Conservation (phyloP, 1,140 invertebrate genomes). For the Maconellicoccus hirsutus region DNA sequence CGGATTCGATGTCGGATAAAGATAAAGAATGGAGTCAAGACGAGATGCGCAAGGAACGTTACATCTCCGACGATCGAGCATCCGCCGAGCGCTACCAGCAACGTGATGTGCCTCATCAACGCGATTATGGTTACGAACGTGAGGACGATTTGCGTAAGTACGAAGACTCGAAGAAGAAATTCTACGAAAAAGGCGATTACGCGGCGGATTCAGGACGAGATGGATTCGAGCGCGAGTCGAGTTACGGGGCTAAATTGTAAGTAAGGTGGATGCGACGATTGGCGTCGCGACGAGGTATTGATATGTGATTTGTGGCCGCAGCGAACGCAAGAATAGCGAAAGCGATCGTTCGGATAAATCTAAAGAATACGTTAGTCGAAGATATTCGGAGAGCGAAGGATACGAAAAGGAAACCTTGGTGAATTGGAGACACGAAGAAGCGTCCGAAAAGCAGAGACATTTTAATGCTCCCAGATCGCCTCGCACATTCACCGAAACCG, state of each 20-base stretch:
- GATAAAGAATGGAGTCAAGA: slow-evolving; percentile 35
- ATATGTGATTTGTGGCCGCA: slow-evolving; percentile 2
- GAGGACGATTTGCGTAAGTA: slow-evolving; percentile 31
- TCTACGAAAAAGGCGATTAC: slow-evolving; percentile 16
- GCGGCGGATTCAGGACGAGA: slow-evolving; percentile 1
- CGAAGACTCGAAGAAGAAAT: slow-evolving; percentile 3
- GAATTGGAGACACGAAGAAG: background rate
- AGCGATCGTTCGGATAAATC: slow-evolving; percentile 6
- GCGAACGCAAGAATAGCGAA: slow-evolving; percentile 14
- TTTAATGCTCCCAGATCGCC: background rate
- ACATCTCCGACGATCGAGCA: background rate
- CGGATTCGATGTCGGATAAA: slow-evolving; percentile 31
- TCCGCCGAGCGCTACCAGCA: background rate
- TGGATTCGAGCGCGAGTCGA: background rate
- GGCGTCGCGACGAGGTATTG: slow-evolving; percentile 15
- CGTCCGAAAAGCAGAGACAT: background rate
- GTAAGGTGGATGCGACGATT: background rate
- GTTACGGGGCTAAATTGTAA: background rate
- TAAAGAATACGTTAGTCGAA: slow-evolving; percentile 1
- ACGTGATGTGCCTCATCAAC: background rate
- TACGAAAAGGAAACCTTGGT: background rate
- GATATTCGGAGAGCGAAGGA: slow-evolving; percentile 11
- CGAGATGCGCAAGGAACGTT: slow-evolving; percentile 7
- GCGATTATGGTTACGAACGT: slow-evolving; percentile 20
- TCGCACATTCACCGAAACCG: background rate